These are phyloP conservation scores for Synanthedon formicaeformis DNA, from an alignment of 2,888 invertebrate species.

Conservation along the genomic window DNA sequence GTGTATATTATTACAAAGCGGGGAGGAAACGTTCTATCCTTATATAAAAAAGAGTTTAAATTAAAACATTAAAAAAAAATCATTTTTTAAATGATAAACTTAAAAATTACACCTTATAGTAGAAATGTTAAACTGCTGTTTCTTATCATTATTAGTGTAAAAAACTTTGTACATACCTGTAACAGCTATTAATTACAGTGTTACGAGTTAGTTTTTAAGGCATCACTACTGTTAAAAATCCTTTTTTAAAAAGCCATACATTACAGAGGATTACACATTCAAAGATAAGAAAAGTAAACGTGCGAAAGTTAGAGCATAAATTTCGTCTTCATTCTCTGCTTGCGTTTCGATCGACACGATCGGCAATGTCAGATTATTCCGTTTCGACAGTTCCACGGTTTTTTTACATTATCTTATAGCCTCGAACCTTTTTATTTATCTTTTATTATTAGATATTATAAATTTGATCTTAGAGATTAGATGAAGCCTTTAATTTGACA, in stretches of 20 bases:
- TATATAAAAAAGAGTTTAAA: too few relatives aligned
- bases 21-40: too few relatives aligned
- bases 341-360: conserved; percentile 36
- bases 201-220: neutral
- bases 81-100: too few relatives aligned
- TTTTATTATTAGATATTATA: neutral
- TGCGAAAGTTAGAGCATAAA: conserved; percentile 61
- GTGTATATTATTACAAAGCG: too few relatives aligned
- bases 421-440: too few relatives aligned
- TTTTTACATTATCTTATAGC: neutral
- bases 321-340: conserved; percentile 51
- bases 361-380: conserved; percentile 51
- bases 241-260: conserved; percentile 9
- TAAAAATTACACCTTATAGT: too few relatives aligned
- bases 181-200: neutral
- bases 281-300: conserved; percentile 62
- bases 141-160: too few relatives aligned
- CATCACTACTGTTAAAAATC: neutral
- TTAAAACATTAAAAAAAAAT: too few relatives aligned
- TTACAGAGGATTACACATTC: conserved; percentile 38
- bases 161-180: neutral
- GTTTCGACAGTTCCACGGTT: conserved; percentile 39
- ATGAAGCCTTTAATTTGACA: too few relatives aligned
- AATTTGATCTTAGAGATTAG: too few relatives aligned
- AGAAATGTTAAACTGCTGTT: too few relatives aligned